These are phyloP conservation scores for Habrosyne pyritoides DNA, from an alignment of 2,888 invertebrate genomes.

Conservation along the genomic window DNA sequence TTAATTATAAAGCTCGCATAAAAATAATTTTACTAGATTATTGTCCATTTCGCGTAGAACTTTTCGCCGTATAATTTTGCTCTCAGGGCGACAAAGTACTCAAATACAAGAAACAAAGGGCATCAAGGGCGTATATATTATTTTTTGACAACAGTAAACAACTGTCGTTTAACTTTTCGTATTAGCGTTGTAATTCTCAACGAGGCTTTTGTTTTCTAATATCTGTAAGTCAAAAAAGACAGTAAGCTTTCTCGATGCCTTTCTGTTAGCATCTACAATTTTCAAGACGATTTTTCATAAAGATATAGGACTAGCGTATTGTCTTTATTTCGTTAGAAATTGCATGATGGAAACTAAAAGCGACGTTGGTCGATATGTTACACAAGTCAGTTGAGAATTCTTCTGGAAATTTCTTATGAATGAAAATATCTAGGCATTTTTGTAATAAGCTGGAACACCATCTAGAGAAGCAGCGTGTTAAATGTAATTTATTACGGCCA, in stretches of 20 bases:
- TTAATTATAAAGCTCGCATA: slow-evolving; percentile 5
- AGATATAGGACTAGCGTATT: slow-evolving; percentile 35
- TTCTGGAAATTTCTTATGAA: not conserved
- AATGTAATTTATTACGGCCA: no score
- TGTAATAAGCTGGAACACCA: no score
- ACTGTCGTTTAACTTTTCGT: slow-evolving; percentile 66
- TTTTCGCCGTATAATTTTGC: slow-evolving; percentile 45
- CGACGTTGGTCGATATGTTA: not conserved
- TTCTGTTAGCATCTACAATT: slow-evolving; percentile 32
- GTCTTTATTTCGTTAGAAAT: slow-evolving; percentile 28
- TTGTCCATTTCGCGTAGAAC: slow-evolving; percentile 37
- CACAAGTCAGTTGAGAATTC: not conserved
- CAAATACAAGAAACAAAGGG: slow-evolving; percentile 44
- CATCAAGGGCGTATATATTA: slow-evolving; percentile 32
- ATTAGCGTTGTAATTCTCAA: slow-evolving; percentile 45
- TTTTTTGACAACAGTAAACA: slow-evolving; percentile 63
- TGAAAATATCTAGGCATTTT: no score
- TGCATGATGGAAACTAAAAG: not conserved
- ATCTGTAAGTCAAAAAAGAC: slow-evolving; percentile 26
- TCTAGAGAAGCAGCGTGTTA: no score
- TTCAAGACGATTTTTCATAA: slow-evolving; percentile 43
- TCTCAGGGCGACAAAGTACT: slow-evolving; percentile 39
- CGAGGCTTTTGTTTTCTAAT: slow-evolving; percentile 36
- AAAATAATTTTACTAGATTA: slow-evolving; percentile 43
- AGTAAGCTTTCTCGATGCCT: slow-evolving; percentile 33